phyloP scores from a whole-genome alignment of 2,888 invertebrate genomes.

The Eristalis tenax region DNA sequence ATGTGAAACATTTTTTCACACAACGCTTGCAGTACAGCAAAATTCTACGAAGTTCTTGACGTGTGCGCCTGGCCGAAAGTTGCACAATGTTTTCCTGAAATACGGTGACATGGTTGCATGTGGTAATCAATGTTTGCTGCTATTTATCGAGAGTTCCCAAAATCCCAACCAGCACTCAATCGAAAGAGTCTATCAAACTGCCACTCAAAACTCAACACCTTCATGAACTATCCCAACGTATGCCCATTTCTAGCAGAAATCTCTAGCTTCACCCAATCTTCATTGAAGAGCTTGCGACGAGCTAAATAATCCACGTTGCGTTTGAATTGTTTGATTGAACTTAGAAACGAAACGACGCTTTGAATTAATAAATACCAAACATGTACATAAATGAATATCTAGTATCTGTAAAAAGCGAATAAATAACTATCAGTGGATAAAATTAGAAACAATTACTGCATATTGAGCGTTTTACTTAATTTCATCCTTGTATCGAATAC shows the following conservation, averaged over 20 bases:
- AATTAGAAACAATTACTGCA: neutral
- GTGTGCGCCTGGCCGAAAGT: no score
- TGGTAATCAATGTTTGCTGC: no score
- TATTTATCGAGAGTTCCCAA: no score
- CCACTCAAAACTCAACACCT: neutral
- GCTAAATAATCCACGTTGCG: neutral
- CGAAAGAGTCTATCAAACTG: neutral
- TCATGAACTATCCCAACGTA: neutral
- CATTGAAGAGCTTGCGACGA: no score
- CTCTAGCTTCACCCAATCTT: no score
- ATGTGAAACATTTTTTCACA: no score
- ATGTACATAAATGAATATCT: neutral
- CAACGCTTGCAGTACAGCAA: no score
- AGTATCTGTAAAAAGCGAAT: slow-evolving; percentile 3
- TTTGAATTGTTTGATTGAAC: neutral
- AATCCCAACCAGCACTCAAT: no score
- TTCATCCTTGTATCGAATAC: neutral
- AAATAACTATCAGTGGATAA: neutral
- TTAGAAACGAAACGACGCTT: neutral
- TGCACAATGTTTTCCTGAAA: no score
- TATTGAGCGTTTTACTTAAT: neutral
- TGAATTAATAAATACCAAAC: slow-evolving; percentile 2
- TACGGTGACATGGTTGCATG: no score
- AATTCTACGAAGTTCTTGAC: no score
- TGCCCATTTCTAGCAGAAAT: no score